Base-by-base conservation (phyloP, 2,888 invertebrate species). In the Linyphia triangularis region DNA sequence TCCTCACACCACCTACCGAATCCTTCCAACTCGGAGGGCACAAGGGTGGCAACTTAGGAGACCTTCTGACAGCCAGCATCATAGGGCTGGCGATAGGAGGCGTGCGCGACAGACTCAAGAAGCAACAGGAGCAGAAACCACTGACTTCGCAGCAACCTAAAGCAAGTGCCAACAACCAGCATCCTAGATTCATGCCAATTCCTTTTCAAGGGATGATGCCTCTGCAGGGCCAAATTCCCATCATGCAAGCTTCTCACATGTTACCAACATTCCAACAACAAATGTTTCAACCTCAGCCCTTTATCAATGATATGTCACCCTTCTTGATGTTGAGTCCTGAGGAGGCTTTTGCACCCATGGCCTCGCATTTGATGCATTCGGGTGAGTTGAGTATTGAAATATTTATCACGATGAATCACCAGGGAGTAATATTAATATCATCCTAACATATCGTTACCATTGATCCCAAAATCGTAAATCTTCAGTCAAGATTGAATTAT, bases 21-120 rank as follows among this genome's bases (percentile, higher is more conserved):
- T 57, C 61, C 43, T 72, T 70, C 40, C 72, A 70, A 2, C 19
- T 70, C 16, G 61, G 51, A 0, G 33, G 37, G 16, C 30, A 33
- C 75, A 67, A 51, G 9, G 61, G 82, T 1, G 61, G 40, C 28
- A 33, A 26, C 57, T 4, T 70, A 6, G 26, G 59, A 0, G 82
- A 82, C 9, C 28, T 82, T 0, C 61, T 82, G 10, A 40, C 70
- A 13, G 82, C 61, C 28, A 82, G 82, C 30, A 51, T 82, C 26
- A 70, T 82, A 26, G 82, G 82, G 5, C 67, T 61, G n/a, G 70
- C 40, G 19, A 59, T 82, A 19, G 82, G 82, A 0, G 82, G 72
- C 0, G 37, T 82, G 7, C 37, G 43, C 13, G 22, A 82, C 28
- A 30, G 28, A 19, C 61, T 70, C 9, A 30, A 40, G n/a, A 59